A percentile compares a stretch with the other conserved stretches of the same genome.
Evolutionary conservation across 2,113 vertebrate genomes (phyloP).

Genomic region (Corythornis madagascariensis): DNA sequence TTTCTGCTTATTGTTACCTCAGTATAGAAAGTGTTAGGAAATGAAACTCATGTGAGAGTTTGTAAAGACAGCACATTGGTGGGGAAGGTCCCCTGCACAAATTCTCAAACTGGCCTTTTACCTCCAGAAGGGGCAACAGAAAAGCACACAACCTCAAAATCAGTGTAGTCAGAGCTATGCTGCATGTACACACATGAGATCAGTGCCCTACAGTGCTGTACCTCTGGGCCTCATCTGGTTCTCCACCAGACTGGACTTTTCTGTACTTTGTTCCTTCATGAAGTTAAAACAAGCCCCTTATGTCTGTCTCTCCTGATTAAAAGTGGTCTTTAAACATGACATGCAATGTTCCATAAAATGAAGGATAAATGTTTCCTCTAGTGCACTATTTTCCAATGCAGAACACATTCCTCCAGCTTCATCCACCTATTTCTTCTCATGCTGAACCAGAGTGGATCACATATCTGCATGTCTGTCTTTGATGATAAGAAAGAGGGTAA

Average conservation of each 20-base stretch:
- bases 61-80: neutral
- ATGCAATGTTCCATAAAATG: neutral
- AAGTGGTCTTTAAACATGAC: neutral
- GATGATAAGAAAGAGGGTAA: neutral
- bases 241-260: neutral
- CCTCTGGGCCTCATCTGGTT: neutral
- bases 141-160: neutral
- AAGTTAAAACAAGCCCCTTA: neutral
- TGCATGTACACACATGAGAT: rapidly evolving
- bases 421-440: neutral
- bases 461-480: neutral
- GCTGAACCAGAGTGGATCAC: neutral
- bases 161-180: neutral
- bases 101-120: neutral
- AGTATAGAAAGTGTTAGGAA: neutral
- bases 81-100: neutral
- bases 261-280: neutral
- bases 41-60: neutral
- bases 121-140: neutral
- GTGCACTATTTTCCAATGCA: neutral
- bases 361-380: neutral
- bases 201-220: neutral
- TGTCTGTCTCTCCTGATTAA: neutral
- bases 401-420: neutral
- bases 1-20: neutral